Evolutionary conservation across 92 coral and sea anemone genomes (phyloP), one percentile per base, ranked within the genome.

Genomic region (Hydrozoanthus gracilis): DNA sequence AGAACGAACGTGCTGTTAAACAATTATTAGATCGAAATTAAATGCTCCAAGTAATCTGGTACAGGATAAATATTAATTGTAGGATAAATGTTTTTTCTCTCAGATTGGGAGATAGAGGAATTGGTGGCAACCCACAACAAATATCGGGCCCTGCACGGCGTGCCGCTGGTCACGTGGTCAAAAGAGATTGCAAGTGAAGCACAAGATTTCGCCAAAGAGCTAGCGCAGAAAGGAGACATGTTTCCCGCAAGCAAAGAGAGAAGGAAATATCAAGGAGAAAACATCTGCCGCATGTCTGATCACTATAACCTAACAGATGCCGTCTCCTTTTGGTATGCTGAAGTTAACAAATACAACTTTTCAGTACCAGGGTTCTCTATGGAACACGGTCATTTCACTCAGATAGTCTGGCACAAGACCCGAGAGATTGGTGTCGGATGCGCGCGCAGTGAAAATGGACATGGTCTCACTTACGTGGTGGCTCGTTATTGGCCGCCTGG

Each of bases 401-500:
- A 96, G 95, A 82, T 96, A 52, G 99, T 96, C 70, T 96, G 99
- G 99, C 77, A 88, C 67, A 93, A 82, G 49, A 92, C 96, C 51
- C 71, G 91, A 71, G 94, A 96, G 76, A 62, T 96, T 82, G 99
- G 98, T 67, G 93, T 94, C 71, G 99, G 96, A 50, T 70, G 91
- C 39, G 91, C 96, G 16, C 89, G 91, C 83, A 92, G 98, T 86
- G 85, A 79, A 16, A 96, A 95, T 72, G 98, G 95, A 16, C 90
- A 87, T 50, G 56, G 83, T 54, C 89, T 90, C 10, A 91, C 92
- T 35, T 96, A 92, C 77, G 76, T 93, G 86, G 98, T 96, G 12
- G 96, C 96, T 13, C 94, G 98, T 69, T 96, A 96, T 79, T 82
- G 92, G 79, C 98, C 98, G 3, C 93, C 98, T 7, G 98, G 98